These are phyloP conservation scores for Melitaea athalia DNA, from an alignment of 2,888 invertebrate species.

Conservation along the genomic window DNA sequence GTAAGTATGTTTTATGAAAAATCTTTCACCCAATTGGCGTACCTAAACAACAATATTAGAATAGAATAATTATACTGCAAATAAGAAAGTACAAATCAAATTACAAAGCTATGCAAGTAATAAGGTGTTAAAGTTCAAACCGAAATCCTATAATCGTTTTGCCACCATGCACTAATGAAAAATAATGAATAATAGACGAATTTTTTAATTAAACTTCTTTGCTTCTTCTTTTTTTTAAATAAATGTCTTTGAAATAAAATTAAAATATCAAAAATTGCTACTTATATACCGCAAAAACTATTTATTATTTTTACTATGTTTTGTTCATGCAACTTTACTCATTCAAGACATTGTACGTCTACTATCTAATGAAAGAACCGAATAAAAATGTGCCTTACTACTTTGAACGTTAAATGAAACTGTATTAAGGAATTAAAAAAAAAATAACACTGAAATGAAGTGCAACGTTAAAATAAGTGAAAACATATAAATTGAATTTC, in stretches of 20 bases:
- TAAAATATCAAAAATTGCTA: constrained; percentile 1
- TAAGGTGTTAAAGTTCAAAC: constrained; percentile 13
- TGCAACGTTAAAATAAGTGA: constrained; percentile 74
- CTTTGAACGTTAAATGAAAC: constrained; percentile 48
- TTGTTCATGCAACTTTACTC: constrained; percentile 71
- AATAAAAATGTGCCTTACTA: constrained; percentile 62
- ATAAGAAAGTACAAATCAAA: constrained; percentile 38
- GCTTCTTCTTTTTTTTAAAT: background rate
- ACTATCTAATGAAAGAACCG: constrained; percentile 67
- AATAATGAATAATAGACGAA: background rate
- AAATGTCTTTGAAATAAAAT: background rate
- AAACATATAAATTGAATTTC: constrained; percentile 61
- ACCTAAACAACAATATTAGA: constrained; percentile 41
- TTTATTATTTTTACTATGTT: constrained; percentile 47
- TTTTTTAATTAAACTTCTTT: too few relatives aligned
- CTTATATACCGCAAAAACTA: constrained; percentile 23
- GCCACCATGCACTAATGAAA: constrained; percentile 31
- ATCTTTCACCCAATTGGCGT: constrained; percentile 50
- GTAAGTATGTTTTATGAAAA: constrained; percentile 70
- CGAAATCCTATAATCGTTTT: constrained; percentile 9
- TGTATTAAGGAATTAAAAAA: constrained; percentile 53
- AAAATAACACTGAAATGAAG: constrained; percentile 73
- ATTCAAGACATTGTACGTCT: constrained; percentile 68
- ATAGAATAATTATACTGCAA: constrained; percentile 43
- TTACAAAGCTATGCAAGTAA: constrained; percentile 31